phyloP scores from a whole-genome alignment of 2,797 vertebrate species.

The Hipposideros larvatus region DNA sequence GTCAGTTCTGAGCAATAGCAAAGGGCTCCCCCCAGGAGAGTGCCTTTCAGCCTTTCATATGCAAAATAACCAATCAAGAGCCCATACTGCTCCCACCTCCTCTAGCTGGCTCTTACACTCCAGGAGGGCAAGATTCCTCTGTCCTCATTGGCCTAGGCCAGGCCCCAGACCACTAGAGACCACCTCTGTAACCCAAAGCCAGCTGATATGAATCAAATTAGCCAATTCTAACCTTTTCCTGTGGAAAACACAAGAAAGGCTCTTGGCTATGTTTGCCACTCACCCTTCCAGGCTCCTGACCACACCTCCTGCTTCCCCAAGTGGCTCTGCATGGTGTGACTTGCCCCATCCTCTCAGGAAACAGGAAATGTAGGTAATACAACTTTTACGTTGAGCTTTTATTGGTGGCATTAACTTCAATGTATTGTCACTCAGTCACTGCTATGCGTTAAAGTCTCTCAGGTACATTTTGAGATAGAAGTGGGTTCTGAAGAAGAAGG shows the following conservation, averaged over 20 bases:
- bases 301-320: not conserved
- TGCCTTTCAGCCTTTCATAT: not conserved
- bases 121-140: not conserved
- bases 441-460: not conserved
- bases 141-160: not conserved
- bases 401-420: not conserved
- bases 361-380: not conserved
- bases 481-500: not conserved
- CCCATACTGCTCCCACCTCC: not conserved
- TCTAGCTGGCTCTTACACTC: not conserved
- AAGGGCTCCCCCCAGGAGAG: not conserved
- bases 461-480: slow-evolving; percentile 18
- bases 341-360: not conserved
- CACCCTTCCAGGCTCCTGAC: not conserved
- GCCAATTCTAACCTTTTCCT: not conserved
- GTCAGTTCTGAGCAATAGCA: not conserved
- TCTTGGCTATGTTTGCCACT: not conserved
- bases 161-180: not conserved
- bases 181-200: not conserved
- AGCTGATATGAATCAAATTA: not conserved
- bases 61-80: not conserved
- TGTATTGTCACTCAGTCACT: not conserved
- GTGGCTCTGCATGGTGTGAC: not conserved
- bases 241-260: not conserved
- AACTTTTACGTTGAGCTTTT: not conserved